Conservation (phyloP, 1,140 invertebrate genomes). For the Oncopodura yosiiana region DNA sequence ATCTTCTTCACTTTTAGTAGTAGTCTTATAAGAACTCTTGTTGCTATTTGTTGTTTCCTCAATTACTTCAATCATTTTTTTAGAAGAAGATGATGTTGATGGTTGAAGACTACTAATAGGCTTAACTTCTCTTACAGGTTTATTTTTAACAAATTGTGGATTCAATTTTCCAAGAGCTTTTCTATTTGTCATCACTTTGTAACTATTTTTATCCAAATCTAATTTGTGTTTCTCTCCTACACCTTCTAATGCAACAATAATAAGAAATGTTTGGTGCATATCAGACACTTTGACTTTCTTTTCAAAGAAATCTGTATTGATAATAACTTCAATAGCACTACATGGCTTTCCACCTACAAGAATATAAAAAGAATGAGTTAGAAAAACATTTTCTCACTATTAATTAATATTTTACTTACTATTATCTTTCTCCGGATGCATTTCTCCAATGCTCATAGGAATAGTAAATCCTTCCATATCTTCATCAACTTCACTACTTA, state of each 20-base stretch:
- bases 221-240: slow-evolving; percentile 62
- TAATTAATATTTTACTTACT: slow-evolving; percentile 39
- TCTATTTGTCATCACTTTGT: slow-evolving; percentile 23
- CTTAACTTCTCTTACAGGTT: not conserved
- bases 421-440: slow-evolving; percentile 67
- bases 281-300: slow-evolving; percentile 55
- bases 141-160: slow-evolving; percentile 23
- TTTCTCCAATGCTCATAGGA: slow-evolving; percentile 78
- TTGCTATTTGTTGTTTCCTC: slow-evolving; percentile 1
- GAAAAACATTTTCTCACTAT: not conserved
- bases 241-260: slow-evolving; percentile 63
- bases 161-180: slow-evolving; percentile 26
- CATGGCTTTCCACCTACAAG: slow-evolving; percentile 51
- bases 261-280: slow-evolving; percentile 62
- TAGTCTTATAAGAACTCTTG: too few species aligned
- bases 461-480: slow-evolving; percentile 55
- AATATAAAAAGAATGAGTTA: slow-evolving; percentile 24
- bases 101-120: not conserved
- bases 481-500: slow-evolving; percentile 46
- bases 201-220: slow-evolving; percentile 45
- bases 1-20: too few species aligned
- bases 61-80: slow-evolving; percentile 2
- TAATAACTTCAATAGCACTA: slow-evolving; percentile 64
- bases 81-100: not conserved
- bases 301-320: slow-evolving; percentile 58